Base-by-base conservation (phyloP, 1,140 invertebrate species). In the Rhopalosiphum maidis region DNA sequence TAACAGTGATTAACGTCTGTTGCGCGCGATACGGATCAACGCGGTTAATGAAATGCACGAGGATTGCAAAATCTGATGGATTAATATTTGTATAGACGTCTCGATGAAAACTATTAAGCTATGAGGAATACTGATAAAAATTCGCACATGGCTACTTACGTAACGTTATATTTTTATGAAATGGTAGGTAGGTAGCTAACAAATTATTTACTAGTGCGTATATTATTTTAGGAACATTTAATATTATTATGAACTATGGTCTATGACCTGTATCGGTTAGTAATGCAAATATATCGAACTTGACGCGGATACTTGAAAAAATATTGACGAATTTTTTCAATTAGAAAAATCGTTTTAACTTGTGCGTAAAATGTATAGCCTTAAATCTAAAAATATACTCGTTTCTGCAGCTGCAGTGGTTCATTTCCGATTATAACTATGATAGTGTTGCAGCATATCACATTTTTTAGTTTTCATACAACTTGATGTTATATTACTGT, bases 1-100 rank as follows among this genome's bases (percentile, higher is more conserved):
- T 55, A 90, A 68, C 55, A 60, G 51, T 90, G 89, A 90, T 90
- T 43, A 77, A 77, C 30, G 30, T n/a, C 30, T 77, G 60, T 77
- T 35, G 60, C 60, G 60, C 9, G 30, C 30, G 60, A n/a, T 77
- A 77, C 60, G 60, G 60, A 77, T 15, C 60, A 77, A 77, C 60
- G 60, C 60, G 60, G 60, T 77, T 77, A 77, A 77, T 35, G 60
- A 77, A 77, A 77, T n/a, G n/a, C 60, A 9, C 15, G 60, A 2
- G n/a, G 30, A 77, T 77, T 77, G 30, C 60, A 77, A 77, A 77
- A 77, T 77, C 15, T 15, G 60, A 77, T n/a, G 60, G 60, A 77
- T 77, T 77, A 77, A 77, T 77, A 77, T 77, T 77, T 77, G n/a
- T 1, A 77, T 35, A 77, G 60, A 77, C 6, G 60, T 77, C 60